A percentile compares a stretch with the other conserved stretches of the same genome.
Evolutionary conservation across 2,113 vertebrate species (phyloP).

Genomic region (Lasiurus cinereus): DNA sequence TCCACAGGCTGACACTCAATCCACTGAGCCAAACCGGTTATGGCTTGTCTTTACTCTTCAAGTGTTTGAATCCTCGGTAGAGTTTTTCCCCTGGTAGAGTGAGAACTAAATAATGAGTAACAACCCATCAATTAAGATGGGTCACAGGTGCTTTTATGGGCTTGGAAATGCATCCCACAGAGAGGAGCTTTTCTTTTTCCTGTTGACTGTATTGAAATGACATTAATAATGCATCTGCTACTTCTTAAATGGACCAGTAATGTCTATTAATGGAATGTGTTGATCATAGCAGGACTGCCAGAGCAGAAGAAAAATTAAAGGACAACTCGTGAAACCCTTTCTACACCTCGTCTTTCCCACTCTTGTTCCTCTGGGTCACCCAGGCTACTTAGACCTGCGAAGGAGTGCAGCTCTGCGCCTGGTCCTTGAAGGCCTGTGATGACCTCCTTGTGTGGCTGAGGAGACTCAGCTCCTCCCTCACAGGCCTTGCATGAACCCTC

Average conservation of each 20-base stretch:
- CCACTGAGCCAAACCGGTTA: no score
- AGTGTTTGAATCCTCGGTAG: background rate
- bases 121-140: constrained; percentile 31
- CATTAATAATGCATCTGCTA: constrained; percentile 63
- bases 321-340: background rate
- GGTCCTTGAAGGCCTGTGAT: background rate
- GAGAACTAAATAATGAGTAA: constrained; percentile 26
- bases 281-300: background rate
- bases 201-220: background rate
- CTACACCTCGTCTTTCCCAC: background rate
- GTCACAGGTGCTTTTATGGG: background rate
- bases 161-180: background rate
- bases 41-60: background rate
- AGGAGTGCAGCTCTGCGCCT: background rate
- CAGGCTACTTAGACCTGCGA: background rate
- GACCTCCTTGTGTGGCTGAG: background rate
- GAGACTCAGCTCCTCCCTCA: background rate
- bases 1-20: no score
- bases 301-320: constrained; percentile 28
- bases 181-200: constrained; percentile 5
- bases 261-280: constrained; percentile 59
- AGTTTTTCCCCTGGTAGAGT: background rate
- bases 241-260: constrained; percentile 38
- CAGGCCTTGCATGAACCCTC: background rate
- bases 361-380: background rate